Base-by-base conservation (phyloP, 2,888 invertebrate genomes). In the Agrotis exclamationis region DNA sequence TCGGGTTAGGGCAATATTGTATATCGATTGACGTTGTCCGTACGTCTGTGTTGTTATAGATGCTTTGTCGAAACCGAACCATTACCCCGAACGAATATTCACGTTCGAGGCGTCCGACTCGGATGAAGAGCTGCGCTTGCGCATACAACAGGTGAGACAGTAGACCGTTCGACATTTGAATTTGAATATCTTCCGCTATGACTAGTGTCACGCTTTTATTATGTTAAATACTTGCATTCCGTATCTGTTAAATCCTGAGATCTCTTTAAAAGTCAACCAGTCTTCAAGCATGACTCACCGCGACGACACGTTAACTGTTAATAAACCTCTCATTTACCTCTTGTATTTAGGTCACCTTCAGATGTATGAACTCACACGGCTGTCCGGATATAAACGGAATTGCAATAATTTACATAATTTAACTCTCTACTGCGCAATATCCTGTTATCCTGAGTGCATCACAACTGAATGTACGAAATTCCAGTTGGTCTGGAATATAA, bases 21-120 rank as follows among this genome's bases (percentile, higher is more conserved):
- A 84, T 79, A 84, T 80, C 82, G 82, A 89, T 88, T 94, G 93
- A 94, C 91, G 93, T 93, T 93, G 92, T 93, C 87, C 92, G 93
- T 95, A 92, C 92, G 91, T 95, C 93, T 95, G 95, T 96, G 95
- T 95, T 95, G 95, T 96, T 96, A 91, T 96, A 96, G 96, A 96
- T 96, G 94, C 96, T 96, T 96, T 96, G 94, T 95, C 96, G 93
- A 95, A 96, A 95, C 92, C 95, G 93, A 96, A 92, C 91, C 94
- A 94, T 94, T 96, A 94, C 81, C 96, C 95, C 87, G 96, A 96
- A 92, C 94, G 95, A 89, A 93, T 96, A 90, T 96, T 94, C 93
- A 91, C 95, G 90, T 96, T 95, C 92, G 96, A 96, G 91, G 91
- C 95, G 68, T 94, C 95, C 83, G 96, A 96, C 89, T 94, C 95